These are phyloP conservation scores for Pica pica DNA, from an alignment of 2,113 vertebrate genomes.

Conservation along the genomic window DNA sequence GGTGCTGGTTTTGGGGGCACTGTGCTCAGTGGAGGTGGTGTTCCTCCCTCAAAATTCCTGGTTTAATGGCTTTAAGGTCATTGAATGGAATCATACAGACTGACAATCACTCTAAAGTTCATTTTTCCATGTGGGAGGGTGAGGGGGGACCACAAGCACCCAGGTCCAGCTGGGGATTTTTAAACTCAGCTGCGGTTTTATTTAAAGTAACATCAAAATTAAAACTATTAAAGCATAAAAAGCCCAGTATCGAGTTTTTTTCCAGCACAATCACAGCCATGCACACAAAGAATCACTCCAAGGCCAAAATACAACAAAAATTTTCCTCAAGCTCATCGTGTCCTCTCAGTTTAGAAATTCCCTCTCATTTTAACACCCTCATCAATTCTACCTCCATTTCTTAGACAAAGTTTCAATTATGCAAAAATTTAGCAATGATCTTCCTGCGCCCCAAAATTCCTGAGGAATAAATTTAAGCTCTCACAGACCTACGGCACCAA, in stretches of 20 bases:
- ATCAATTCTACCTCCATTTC: background rate
- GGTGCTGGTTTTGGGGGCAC: background rate
- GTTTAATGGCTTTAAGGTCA: background rate
- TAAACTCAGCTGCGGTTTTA: background rate
- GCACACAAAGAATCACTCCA: background rate
- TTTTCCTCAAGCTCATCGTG: background rate
- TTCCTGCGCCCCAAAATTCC: background rate
- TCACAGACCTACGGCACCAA: fast-evolving
- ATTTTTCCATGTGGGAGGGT: background rate
- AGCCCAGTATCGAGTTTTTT: fast-evolving
- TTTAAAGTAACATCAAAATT: background rate
- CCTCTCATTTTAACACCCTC: background rate
- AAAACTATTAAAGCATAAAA: background rate
- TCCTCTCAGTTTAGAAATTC: background rate
- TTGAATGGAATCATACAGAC: background rate
- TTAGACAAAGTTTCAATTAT: background rate
- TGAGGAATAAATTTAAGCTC: background rate
- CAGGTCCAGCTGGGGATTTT: background rate
- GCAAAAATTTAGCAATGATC: background rate
- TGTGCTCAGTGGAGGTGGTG: background rate
- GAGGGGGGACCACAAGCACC: background rate
- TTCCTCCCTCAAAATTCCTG: background rate
- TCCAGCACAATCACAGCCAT: background rate
- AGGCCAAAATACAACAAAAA: background rate
- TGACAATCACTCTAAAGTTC: background rate